Percentiles rank a stretch among this genome's conserved stretches.
Evolutionary conservation across 2,888 invertebrate species (phyloP).

Genomic region (Trichacis sp.): DNA sequence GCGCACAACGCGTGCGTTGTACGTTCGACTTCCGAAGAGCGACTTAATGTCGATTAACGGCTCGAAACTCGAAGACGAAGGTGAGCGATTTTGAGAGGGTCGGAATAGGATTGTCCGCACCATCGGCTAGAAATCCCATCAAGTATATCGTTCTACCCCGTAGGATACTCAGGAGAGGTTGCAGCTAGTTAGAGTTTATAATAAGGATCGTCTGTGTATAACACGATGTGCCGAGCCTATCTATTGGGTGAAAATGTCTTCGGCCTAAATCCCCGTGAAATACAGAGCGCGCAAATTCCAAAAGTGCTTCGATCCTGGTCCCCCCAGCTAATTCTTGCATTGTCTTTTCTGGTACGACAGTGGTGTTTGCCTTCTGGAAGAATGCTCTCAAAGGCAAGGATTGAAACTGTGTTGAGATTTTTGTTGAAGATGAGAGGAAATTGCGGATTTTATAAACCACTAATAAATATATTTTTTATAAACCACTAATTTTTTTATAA

Average conservation of each 20-base stretch:
- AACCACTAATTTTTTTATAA: too few species aligned
- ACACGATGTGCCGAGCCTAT: slow-evolving; percentile 63
- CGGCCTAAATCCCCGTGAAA: slow-evolving; percentile 68
- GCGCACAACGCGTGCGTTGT: too few species aligned
- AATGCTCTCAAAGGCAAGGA: slow-evolving; percentile 46
- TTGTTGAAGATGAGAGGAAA: too few species aligned
- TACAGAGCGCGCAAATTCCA: slow-evolving; percentile 50
- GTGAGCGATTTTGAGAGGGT: slow-evolving; percentile 62
- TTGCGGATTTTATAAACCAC: too few species aligned
- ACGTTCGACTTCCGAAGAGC: slow-evolving; percentile 50
- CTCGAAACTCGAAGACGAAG: slow-evolving; percentile 50
- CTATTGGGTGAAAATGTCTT: slow-evolving; percentile 70
- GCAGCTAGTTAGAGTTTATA: slow-evolving; percentile 65
- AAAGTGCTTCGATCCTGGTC: slow-evolving; percentile 43
- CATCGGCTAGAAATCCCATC: slow-evolving; percentile 70
- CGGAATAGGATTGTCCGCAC: slow-evolving; percentile 69
- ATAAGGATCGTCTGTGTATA: slow-evolving; percentile 67
- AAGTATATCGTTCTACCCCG: slow-evolving; percentile 64
- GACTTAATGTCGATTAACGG: slow-evolving; percentile 54
- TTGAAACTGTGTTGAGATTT: slow-evolving; percentile 55
- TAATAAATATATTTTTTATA: too few species aligned
- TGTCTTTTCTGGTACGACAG: slow-evolving; percentile 21
- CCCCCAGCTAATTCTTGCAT: slow-evolving; percentile 21
- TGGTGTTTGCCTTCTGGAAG: slow-evolving; percentile 55
- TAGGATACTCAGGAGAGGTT: slow-evolving; percentile 49